Base-by-base conservation (phyloP, 2,888 invertebrate species). In the Dicyrtomina minuta region DNA sequence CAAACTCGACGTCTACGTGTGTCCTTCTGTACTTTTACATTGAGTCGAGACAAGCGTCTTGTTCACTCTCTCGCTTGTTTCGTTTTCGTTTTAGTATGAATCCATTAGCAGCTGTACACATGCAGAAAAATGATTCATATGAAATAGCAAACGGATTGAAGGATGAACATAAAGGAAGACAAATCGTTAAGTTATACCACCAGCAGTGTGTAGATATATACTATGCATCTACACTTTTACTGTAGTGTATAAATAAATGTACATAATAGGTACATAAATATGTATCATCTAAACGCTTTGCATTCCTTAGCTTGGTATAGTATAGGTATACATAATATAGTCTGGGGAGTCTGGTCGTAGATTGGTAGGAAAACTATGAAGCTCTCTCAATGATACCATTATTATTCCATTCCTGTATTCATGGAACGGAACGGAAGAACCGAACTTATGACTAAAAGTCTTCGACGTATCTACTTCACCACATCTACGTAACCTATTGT, bases 31-130 rank as follows among this genome's bases (percentile, higher is more conserved):
- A n/a, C n/a, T n/a, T n/a, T n/a, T n/a, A n/a, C n/a, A n/a, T n/a
- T n/a, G n/a, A 33, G 33, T 33, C 33, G 33, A 33, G n/a, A n/a
- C n/a, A n/a, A n/a, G n/a, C n/a, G n/a, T n/a, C n/a, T n/a, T 41
- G 13, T 41, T 15, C 46, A n/a, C 46, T 46, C 46, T 46, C 4
- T 46, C 4, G 4, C 15, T 46, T n/a, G 4, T 13, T 53, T 53
- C 20, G 20, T 53, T 22, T 22, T 22, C 22, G 20, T 3, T 12
- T 12, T n/a, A 15, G 12, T 49, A 6, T 53, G 22, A 20, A 22
- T 60, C 43, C 55, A 55, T 55, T 60, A 43, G 24, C 60, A 60
- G 44, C 60, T 60, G 43, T 60, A 43, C 44, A 39, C 60, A 43
- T 58, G 41, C 58, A 58, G 33, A 58, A 39, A 33, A 58, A 58